Conservation (phyloP, 2,797 vertebrate genomes). For the Manis pentadactyla region DNA sequence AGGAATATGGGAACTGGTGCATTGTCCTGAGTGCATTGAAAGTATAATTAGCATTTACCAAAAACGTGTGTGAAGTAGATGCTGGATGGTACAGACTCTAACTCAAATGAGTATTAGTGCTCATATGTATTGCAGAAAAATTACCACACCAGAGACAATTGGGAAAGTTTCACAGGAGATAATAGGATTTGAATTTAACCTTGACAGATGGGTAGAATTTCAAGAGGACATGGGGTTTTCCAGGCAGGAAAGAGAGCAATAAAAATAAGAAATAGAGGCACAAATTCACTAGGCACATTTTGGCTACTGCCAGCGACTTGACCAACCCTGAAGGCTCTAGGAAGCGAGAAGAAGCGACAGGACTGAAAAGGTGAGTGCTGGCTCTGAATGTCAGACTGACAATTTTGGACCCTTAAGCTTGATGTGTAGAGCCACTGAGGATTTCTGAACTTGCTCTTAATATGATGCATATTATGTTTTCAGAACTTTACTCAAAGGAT, state of each 20-base stretch:
- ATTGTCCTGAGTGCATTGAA: background rate
- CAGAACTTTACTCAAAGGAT: background rate
- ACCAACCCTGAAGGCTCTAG: fast-evolving
- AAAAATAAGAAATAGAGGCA: background rate
- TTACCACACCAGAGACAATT: background rate
- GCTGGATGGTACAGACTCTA: background rate
- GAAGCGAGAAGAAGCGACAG: background rate
- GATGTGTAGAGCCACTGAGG: background rate
- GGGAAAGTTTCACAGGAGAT: background rate
- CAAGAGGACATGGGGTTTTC: background rate
- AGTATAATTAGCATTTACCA: background rate
- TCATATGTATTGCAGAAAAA: background rate
- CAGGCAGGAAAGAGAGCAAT: background rate
- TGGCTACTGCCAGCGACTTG: background rate
- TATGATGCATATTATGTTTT: background rate
- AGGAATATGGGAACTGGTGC: background rate
- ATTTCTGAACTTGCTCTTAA: background rate
- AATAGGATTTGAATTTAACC: background rate
- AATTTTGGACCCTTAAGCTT: background rate
- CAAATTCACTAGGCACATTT: background rate
- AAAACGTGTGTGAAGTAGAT: background rate
- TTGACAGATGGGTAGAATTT: background rate
- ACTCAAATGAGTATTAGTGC: background rate
- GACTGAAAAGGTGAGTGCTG: background rate
- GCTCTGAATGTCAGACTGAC: no score